phyloP scores from a whole-genome alignment of 2,113 vertebrate species.

The Dipodomys ordii region DNA sequence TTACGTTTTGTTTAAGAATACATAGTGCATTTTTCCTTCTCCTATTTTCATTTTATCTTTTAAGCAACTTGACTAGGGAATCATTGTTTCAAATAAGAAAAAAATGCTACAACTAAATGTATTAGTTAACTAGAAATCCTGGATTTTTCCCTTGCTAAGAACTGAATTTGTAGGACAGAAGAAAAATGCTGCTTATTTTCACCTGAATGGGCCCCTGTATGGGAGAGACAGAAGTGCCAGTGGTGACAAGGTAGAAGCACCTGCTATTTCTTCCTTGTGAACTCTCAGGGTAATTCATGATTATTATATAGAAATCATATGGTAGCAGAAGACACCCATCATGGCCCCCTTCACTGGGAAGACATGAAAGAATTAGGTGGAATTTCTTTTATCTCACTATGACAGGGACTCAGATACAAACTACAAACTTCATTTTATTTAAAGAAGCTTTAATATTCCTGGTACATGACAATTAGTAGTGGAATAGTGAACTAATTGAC shows the following conservation, averaged over 20 bases:
- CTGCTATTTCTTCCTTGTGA: not conserved
- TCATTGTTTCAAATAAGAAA: not conserved
- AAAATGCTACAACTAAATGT: not conserved
- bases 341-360: not conserved
- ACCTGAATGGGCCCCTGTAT: not conserved
- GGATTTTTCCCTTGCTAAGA: not conserved
- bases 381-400: not conserved
- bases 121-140: not conserved
- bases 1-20: not conserved
- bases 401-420: not conserved
- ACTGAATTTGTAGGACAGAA: not conserved
- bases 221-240: not conserved
- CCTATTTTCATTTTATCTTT: conserved; percentile 22
- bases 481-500: not conserved
- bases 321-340: not conserved
- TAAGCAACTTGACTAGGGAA: not conserved
- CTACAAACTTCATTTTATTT: not conserved
- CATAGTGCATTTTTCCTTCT: not conserved
- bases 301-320: not conserved
- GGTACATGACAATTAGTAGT: not conserved
- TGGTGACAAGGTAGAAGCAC: not conserved
- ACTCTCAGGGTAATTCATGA: not conserved
- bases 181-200: not conserved
- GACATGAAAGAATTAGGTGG: not conserved
- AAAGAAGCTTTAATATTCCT: not conserved